Conservation (phyloP, 2,113 vertebrate genomes). For the Octodon degus region DNA sequence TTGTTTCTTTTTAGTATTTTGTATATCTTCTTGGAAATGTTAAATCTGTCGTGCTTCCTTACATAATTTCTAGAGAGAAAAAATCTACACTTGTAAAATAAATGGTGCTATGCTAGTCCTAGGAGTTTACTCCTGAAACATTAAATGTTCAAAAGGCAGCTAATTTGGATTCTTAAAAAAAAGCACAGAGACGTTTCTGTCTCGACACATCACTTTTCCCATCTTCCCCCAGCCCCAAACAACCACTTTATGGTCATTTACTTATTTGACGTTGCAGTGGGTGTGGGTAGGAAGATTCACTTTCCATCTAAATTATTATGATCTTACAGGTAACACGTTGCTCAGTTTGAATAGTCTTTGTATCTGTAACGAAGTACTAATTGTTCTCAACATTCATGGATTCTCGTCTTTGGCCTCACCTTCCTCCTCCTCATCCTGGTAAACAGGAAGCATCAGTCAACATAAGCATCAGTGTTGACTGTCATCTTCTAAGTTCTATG, state of each 20-base stretch:
- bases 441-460: not conserved
- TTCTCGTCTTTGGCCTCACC: not conserved
- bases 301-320: slow-evolving; percentile 22
- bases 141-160: not conserved
- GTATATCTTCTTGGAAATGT: not conserved
- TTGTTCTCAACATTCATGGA: not conserved
- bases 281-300: not conserved
- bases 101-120: not conserved
- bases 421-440: not conserved
- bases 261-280: not conserved
- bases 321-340: not conserved
- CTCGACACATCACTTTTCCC: not conserved
- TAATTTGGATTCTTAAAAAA: not conserved
- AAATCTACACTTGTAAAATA: not conserved
- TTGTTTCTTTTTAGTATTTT: slow-evolving; percentile 39
- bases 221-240: not conserved
- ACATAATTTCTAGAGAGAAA: not conserved
- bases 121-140: not conserved
- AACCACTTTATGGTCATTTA: not conserved
- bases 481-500: not conserved
- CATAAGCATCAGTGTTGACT: not conserved
- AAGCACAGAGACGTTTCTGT: not conserved
- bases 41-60: not conserved
- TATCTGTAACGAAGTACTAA: not conserved
- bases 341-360: not conserved